Percentiles rank a stretch among this genome's conserved stretches.
phyloP scores from a whole-genome alignment of 2,113 vertebrate genomes.

The Salvator merianae region DNA sequence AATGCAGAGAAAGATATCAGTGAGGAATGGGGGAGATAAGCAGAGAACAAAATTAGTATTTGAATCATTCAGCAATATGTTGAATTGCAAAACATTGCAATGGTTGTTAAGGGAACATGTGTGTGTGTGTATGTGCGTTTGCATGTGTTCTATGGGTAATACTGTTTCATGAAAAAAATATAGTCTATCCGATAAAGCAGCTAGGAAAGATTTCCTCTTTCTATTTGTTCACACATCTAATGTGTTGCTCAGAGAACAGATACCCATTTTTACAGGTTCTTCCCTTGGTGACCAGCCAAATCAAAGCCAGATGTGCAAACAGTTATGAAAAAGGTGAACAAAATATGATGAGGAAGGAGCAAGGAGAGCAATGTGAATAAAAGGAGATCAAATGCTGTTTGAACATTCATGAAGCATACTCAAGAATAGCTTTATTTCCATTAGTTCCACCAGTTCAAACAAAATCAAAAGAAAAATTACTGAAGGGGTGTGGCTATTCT shows the following conservation, averaged over 20 bases:
- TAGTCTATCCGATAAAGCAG: not conserved
- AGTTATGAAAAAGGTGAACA: not conserved
- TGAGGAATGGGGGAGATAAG: too few species aligned
- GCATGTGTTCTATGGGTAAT: too few species aligned
- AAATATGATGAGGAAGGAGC: not conserved
- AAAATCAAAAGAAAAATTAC: not conserved
- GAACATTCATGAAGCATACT: constrained; percentile 4
- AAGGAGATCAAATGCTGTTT: not conserved
- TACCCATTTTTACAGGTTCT: not conserved
- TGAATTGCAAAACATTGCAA: too few species aligned
- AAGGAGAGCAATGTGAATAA: not conserved
- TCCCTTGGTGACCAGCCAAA: constrained; percentile 6
- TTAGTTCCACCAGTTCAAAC: constrained; percentile 1
- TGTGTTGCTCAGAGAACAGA: not conserved
- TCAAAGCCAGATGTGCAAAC: not conserved
- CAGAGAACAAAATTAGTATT: too few species aligned
- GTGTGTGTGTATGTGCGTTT: too few species aligned
- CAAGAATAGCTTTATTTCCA: not conserved
- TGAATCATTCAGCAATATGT: too few species aligned
- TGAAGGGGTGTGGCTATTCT: not conserved
- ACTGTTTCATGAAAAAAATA: too few species aligned
- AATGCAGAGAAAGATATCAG: too few species aligned
- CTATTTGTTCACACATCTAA: constrained; percentile 21
- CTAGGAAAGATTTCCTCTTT: not conserved
- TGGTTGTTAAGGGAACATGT: too few species aligned